Evolutionary conservation across 2,797 vertebrate species (phyloP).

Genomic region (Perodicticus potto): DNA sequence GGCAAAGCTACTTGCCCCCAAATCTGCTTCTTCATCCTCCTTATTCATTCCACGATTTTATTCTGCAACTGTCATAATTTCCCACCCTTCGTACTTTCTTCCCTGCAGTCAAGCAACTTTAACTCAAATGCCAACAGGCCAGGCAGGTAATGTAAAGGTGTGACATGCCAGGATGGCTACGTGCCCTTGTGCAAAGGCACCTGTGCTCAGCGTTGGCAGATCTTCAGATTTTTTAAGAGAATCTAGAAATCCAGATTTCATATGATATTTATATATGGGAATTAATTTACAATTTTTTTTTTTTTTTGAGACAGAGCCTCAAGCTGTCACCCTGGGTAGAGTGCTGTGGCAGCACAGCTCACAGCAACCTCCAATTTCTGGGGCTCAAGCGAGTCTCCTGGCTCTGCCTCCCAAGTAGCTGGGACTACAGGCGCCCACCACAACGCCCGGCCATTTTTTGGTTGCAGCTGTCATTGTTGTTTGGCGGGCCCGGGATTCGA

Average conservation of each 20-base stretch:
- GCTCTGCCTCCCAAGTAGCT: no score
- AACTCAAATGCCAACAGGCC: not conserved
- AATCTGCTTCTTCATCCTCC: not conserved
- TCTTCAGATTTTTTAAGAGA: conserved; percentile 17
- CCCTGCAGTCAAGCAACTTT: not conserved
- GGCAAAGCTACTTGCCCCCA: not conserved
- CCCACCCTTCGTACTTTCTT: not conserved
- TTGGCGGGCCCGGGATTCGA: no score
- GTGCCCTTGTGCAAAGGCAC: not conserved
- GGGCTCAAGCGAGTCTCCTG: no score
- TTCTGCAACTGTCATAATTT: not conserved
- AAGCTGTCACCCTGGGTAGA: no score
- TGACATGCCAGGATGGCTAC: not conserved
- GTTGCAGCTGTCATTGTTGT: no score
- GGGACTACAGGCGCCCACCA: no score
- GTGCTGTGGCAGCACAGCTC: no score
- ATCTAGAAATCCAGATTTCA: not conserved
- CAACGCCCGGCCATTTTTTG: no score
- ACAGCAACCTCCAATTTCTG: no score
- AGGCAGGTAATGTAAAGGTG: not conserved
- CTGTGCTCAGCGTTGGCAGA: not conserved
- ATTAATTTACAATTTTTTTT: not conserved
- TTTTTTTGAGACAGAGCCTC: no score
- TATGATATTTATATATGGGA: not conserved
- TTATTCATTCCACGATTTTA: not conserved